A percentile compares a stretch with the other conserved stretches of the same genome.
phyloP scores from a whole-genome alignment of 2,888 invertebrate genomes.

The Metalampra italica region DNA sequence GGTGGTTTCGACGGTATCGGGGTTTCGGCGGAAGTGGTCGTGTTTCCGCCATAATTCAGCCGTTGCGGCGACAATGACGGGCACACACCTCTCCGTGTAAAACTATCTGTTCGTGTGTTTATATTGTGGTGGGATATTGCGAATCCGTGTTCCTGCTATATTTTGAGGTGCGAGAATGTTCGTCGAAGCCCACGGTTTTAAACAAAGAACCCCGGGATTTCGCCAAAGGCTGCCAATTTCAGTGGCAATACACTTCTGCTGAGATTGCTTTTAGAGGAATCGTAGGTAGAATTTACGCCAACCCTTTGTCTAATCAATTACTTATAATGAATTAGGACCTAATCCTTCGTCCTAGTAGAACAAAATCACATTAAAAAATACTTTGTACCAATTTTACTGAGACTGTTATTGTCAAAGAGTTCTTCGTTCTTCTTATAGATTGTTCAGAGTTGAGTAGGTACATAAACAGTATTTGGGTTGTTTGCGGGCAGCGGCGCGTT shows the following conservation, averaged over 20 bases:
- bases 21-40: conserved; percentile 45
- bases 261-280: conserved; percentile 5
- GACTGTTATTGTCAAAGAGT: too few relatives aligned
- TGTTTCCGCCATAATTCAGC: conserved; percentile 55
- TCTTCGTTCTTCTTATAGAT: background rate
- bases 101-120: conserved; percentile 11
- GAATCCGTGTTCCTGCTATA: conserved; percentile 4
- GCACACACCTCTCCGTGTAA: conserved; percentile 23
- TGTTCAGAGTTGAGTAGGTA: conserved; percentile 1
- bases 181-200: conserved; percentile 6
- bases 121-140: conserved; percentile 10
- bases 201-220: conserved; percentile 6
- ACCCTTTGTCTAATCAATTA: background rate
- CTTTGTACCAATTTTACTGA: background rate
- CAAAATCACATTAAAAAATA: background rate
- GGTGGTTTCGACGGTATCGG: conserved; percentile 28
- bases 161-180: conserved; percentile 5
- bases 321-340: too few relatives aligned
- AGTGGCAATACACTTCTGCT: conserved; percentile 6
- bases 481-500: conserved; percentile 31
- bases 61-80: conserved; percentile 43
- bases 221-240: conserved; percentile 3
- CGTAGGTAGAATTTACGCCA: conserved; percentile 1
- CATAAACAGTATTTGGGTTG: conserved; percentile 36
- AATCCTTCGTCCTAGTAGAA: too few relatives aligned